phyloP scores from a whole-genome alignment of 2,888 invertebrate species.

The Notodonta dromedarius region DNA sequence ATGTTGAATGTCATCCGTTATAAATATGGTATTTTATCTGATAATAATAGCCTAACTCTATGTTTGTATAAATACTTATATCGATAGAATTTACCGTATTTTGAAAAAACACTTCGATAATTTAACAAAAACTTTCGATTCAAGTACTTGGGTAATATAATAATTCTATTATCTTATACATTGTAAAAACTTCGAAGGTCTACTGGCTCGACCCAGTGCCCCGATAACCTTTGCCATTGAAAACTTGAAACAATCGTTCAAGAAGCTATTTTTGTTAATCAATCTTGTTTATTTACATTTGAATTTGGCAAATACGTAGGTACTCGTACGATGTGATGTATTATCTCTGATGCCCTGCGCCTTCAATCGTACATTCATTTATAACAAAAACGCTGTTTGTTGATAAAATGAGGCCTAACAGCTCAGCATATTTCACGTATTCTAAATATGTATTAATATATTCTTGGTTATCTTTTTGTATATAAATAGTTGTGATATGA shows the following conservation, averaged over 20 bases:
- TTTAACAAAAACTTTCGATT: no score
- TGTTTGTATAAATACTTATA: no score
- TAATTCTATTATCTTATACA: no score
- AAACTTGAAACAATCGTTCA: slow-evolving; percentile 4
- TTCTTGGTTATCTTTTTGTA: no score
- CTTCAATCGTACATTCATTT: neutral
- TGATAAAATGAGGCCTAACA: no score
- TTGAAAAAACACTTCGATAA: no score
- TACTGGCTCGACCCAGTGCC: slow-evolving; percentile 32
- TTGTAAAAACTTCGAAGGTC: slow-evolving; percentile 9
- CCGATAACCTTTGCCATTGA: slow-evolving; percentile 27
- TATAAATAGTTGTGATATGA: no score
- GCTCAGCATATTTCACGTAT: no score
- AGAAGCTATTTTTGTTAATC: neutral
- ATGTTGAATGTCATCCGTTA: slow-evolving; percentile 25
- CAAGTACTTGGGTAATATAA: no score
- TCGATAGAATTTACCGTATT: no score
- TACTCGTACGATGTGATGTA: neutral
- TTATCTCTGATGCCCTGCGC: neutral
- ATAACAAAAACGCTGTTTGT: slow-evolving; percentile 1
- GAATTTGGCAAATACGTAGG: neutral
- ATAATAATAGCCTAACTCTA: neutral
- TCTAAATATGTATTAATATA: no score
- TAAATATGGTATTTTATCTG: slow-evolving; percentile 9
- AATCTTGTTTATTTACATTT: neutral